A percentile compares a stretch with the other conserved stretches of the same genome.
Evolutionary conservation across 2,797 vertebrate species (phyloP).

Genomic region (Vireo griseus): DNA sequence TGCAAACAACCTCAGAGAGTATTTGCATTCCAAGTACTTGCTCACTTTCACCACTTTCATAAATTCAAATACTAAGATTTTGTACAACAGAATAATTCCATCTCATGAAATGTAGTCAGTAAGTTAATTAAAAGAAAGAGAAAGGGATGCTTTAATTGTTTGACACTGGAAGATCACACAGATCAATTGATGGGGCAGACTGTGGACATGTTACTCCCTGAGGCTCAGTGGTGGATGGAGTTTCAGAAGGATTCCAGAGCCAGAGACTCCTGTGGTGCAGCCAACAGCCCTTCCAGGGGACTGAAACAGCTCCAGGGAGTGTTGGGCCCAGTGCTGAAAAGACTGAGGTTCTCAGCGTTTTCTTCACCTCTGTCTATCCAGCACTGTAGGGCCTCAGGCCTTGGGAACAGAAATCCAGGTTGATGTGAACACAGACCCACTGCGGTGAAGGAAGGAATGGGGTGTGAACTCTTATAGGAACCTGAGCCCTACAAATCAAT

Average conservation of each 20-base stretch:
- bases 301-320: background rate
- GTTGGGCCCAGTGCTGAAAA: background rate
- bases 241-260: background rate
- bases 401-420: background rate
- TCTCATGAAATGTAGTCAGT: background rate
- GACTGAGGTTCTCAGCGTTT: accelerated
- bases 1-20: background rate
- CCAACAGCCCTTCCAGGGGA: background rate
- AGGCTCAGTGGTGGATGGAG: background rate
- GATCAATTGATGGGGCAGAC: accelerated
- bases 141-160: background rate
- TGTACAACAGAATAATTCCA: background rate
- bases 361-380: background rate
- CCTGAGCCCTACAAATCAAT: background rate
- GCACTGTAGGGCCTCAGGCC: background rate
- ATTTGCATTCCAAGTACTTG: background rate
- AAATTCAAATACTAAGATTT: background rate
- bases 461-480: accelerated
- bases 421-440: background rate
- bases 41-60: background rate
- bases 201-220: accelerated
- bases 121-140: background rate
- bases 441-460: background rate
- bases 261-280: background rate
- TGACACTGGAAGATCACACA: background rate